A percentile compares a stretch with the other conserved stretches of the same genome.
phyloP scores from a whole-genome alignment of 2,113 vertebrate genomes.

The Mobula birostris region DNA sequence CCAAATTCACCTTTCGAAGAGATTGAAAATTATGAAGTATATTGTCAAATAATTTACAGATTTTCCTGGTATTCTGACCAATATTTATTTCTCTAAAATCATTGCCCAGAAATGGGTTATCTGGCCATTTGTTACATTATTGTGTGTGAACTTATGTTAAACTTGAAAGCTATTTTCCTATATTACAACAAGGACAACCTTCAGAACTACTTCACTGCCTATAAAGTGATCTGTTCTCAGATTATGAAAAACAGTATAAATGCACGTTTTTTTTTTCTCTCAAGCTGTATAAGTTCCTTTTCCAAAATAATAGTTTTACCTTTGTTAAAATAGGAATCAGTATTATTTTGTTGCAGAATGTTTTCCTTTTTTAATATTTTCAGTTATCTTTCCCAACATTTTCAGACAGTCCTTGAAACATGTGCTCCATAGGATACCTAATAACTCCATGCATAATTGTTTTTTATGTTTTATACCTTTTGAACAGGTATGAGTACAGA shows the following conservation, averaged over 20 bases:
- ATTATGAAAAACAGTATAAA: background rate
- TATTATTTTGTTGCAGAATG: too few species aligned
- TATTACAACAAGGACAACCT: background rate
- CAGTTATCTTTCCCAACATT: background rate
- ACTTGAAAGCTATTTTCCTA: background rate
- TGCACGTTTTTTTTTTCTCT: background rate
- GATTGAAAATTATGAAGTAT: background rate
- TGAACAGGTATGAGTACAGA: background rate
- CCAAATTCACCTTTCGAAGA: background rate
- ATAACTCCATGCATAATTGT: background rate
- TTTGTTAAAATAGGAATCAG: background rate
- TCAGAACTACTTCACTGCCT: background rate
- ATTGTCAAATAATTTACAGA: background rate
- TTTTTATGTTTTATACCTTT: background rate
- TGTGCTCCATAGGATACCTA: background rate
- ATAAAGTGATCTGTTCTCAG: background rate
- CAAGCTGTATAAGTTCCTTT: background rate
- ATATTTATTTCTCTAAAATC: background rate
- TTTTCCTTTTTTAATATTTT: background rate
- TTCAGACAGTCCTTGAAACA: background rate
- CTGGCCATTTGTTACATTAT: background rate
- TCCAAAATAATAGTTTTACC: background rate
- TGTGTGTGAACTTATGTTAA: background rate
- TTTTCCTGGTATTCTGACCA: background rate
- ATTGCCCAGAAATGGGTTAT: background rate